These are phyloP conservation scores for Trochalopteron elliotii DNA, from an alignment of 2,113 vertebrate genomes.

Conservation along the genomic window DNA sequence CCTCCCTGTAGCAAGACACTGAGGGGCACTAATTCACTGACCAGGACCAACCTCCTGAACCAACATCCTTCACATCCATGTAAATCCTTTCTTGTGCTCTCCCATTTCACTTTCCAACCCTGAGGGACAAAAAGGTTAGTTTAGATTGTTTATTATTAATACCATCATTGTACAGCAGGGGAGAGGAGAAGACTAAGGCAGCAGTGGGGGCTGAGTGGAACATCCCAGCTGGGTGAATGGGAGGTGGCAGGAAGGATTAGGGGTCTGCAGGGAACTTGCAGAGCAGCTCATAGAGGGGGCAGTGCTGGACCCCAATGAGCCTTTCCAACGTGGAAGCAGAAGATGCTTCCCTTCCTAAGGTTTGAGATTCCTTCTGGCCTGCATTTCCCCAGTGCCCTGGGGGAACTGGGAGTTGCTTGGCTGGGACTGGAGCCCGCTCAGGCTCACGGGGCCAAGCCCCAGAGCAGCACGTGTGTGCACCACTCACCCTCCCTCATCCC, in stretches of 20 bases:
- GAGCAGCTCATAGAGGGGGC: background rate
- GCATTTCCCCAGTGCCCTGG: accelerated
- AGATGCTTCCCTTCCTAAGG: background rate
- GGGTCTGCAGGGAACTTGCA: background rate
- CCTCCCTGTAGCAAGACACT: background rate
- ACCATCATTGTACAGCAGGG: background rate
- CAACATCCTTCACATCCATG: background rate
- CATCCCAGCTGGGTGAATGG: background rate
- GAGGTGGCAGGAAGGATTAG: background rate
- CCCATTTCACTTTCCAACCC: background rate
- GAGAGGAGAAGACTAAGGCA: background rate
- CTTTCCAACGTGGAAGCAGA: background rate
- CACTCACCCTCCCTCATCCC: background rate
- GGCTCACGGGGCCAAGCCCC: background rate
- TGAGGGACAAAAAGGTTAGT: background rate
- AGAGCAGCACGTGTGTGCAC: background rate
- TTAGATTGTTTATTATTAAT: background rate
- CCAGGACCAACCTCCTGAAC: background rate
- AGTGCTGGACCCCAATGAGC: background rate
- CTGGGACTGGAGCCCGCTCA: background rate
- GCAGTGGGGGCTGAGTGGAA: background rate
- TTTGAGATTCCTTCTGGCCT: background rate
- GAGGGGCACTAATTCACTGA: background rate
- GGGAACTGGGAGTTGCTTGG: background rate
- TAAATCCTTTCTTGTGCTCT: background rate